Percentiles rank a stretch among this genome's conserved stretches.
Evolutionary conservation across 2,797 vertebrate species (phyloP).

Genomic region (Crenuchus spilurus): DNA sequence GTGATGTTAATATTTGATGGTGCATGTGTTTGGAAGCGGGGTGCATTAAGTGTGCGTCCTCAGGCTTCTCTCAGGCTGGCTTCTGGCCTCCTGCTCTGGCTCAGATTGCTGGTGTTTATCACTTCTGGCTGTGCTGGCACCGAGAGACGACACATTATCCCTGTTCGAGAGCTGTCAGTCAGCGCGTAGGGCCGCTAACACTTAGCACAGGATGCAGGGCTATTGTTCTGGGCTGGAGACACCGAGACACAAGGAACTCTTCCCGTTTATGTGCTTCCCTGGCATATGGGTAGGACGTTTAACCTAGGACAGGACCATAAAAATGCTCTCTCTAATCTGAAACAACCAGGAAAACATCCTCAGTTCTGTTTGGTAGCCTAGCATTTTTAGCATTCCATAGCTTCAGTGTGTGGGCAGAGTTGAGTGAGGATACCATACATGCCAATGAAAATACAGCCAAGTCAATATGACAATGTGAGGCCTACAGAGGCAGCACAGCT

Average conservation of each 20-base stretch:
- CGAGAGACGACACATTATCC: slow-evolving; percentile 89
- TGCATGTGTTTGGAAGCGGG: slow-evolving; percentile 77
- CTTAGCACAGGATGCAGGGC: slow-evolving; percentile 68
- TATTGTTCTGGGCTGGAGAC: slow-evolving; percentile 48
- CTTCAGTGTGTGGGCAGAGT: neutral
- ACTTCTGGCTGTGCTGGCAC: slow-evolving; percentile 88
- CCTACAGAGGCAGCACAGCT: no score
- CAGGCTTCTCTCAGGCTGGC: slow-evolving; percentile 87
- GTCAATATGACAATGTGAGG: no score
- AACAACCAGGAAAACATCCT: neutral
- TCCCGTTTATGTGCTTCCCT: slow-evolving; percentile 41
- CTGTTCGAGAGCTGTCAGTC: slow-evolving; percentile 91
- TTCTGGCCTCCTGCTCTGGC: slow-evolving; percentile 79
- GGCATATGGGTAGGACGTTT: slow-evolving; percentile 13
- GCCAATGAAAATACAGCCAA: neutral
- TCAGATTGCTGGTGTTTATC: slow-evolving; percentile 95
- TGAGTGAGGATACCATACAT: neutral
- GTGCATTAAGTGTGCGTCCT: slow-evolving; percentile 90
- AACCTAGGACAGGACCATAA: neutral
- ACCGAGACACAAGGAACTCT: slow-evolving; percentile 14
- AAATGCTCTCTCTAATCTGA: neutral
- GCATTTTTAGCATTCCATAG: neutral
- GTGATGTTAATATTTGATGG: slow-evolving; percentile 69
- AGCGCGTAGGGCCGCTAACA: slow-evolving; percentile 75
- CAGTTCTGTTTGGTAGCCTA: neutral